Percentiles rank a stretch among this genome's conserved stretches.
These are phyloP conservation scores for Capromys pilorides DNA, from an alignment of 2,797 vertebrate species.

Conservation along the genomic window DNA sequence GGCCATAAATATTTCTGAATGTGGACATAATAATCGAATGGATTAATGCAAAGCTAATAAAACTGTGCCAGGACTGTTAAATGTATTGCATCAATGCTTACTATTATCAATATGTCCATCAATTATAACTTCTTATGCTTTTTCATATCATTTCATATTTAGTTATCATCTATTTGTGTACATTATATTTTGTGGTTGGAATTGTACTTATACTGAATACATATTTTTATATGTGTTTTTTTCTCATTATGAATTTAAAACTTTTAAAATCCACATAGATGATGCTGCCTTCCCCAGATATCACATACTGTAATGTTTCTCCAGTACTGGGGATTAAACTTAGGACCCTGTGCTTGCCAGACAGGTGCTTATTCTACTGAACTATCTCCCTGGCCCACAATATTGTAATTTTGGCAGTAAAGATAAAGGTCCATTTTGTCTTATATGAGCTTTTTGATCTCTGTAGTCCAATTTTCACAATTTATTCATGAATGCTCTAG, in stretches of 20 bases:
- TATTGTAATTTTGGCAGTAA: neutral
- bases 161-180: neutral
- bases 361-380: too few species aligned
- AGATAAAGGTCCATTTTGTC: neutral
- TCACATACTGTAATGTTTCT: too few species aligned
- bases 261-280: neutral
- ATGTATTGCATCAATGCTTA: neutral
- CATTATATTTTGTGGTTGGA: neutral
- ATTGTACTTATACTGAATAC: neutral
- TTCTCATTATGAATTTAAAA: neutral
- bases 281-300: neutral
- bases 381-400: neutral
- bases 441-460: neutral
- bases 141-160: neutral
- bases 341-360: too few species aligned
- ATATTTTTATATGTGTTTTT: neutral
- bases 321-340: too few species aligned
- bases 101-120: neutral
- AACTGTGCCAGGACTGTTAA: neutral
- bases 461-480: neutral
- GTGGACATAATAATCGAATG: neutral
- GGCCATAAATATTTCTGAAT: neutral
- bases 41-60: neutral
- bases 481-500: constrained; percentile 12
- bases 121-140: neutral